Base-by-base conservation (phyloP, 37 sponge, comb jelly and placozoan genomes). In the Amphimedon queenslandica region DNA sequence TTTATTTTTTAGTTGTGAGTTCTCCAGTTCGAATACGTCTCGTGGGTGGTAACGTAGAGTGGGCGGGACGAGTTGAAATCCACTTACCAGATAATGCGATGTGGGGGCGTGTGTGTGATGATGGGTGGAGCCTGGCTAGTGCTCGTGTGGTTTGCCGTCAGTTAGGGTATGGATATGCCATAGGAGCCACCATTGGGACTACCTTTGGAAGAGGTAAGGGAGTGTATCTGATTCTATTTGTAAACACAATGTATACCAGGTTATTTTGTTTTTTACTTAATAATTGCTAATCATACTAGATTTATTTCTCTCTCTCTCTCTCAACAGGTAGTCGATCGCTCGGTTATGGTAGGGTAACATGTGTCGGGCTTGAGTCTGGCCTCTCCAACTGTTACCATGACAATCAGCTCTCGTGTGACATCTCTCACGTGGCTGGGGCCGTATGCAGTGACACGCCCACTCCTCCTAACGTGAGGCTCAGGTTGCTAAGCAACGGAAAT, bases 41-140 rank as follows among this genome's bases (percentile, higher is more conserved):
- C 13, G 68, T 23, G 21, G 68, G 39, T 39, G 68, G 68, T 18
- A 13, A 8, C 6, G 21, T 10, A 18, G 6, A 4, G 20, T 38
- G 20, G 39, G 68, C 36, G n/a, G 36, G 36, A 5, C 4, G 16
- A 30, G 76, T 72, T 16, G 70, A 71, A 28, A 37, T 75, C 8
- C 16, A 57, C 31, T 72, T 53, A n/a, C 5, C 3, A 23, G 36
- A 57, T 23, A 21, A 25, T 60, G 28, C 5, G 5, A n/a, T 37
- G 6, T 75, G 76, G 76, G 76, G 71, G 21, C 18, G 32, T n/a
- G 37, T 75, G 4, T 75, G 76, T 61, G 63, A 21, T 35, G 65
- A 38, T 25, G 61, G 28, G 21, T 60, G 61, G 61, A n/a, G 61
- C 5, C 5, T 60, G 28, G 61, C 8, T n/a, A 25, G 21, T 60